Evolutionary conservation across 2,888 invertebrate genomes (phyloP), one percentile per base, ranked within the genome.

Genomic region (Nebria brevicollis): DNA sequence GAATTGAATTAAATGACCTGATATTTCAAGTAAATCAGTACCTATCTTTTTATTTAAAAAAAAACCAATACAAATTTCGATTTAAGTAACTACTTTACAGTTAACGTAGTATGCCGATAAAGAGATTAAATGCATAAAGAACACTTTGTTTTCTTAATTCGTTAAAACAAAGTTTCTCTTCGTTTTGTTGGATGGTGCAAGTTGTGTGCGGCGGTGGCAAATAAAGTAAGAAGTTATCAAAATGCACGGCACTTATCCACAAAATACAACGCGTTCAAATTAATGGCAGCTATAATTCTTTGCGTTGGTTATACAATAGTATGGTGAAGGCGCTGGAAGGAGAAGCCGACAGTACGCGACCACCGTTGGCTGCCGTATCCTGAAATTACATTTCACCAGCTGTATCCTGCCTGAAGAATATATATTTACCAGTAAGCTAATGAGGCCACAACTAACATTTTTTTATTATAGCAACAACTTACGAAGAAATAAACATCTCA

Each of bases 191-290:
- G 43, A 8, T 43, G 43, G 43, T 43, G 54, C 11, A 8, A 8
- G 54, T 13, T 5, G 13, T 8, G 13, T 54, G 13, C 54, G 2
- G 54, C 8, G 54, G 54, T 7, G 54, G 54, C 54, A 54, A 54
- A 54, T 54, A 54, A 54, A 54, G 54, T 54, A 54, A 54, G 54
- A 54, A 54, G 54, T 54, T 54, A 54, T 54, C 54, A 54, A 54
- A 54, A 54, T 54, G 4, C 54, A 54, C 54, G 54, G 54, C 54
- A 54, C 54, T 54, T 54, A 54, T 54, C 54, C 54, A 54, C 11
- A 54, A 54, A 54, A 54, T 54, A 54, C 54, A 54, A 54, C 54
- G 54, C 54, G 54, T 13, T 54, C 7, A 54, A 54, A 54, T 54
- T 54, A 54, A 54, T 54, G 54, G 54, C 13, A 54, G 54, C 54